Evolutionary conservation across 1,140 invertebrate genomes (phyloP).

Genomic region (Drosophila ercepeae): DNA sequence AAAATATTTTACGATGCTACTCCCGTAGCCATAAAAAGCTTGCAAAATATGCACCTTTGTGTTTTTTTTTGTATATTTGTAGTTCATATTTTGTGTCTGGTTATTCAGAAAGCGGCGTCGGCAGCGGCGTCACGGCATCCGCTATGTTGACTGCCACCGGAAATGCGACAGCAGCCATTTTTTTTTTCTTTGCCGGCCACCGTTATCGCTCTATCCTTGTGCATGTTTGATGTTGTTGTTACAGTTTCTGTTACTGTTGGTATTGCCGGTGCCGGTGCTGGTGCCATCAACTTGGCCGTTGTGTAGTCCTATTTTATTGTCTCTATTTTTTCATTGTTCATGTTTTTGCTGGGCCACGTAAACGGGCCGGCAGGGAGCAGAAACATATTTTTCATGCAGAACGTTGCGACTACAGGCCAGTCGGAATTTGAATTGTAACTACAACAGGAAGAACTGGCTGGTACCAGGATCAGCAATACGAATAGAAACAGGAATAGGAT

Average conservation of each 20-base stretch:
- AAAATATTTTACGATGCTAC: slow-evolving; percentile 9
- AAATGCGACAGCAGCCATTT: slow-evolving; percentile 77
- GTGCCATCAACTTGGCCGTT: slow-evolving; percentile 37
- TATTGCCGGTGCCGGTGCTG: no score
- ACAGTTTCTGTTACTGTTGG: slow-evolving; percentile 7
- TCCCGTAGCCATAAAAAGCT: slow-evolving; percentile 18
- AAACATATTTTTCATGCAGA: slow-evolving; percentile 63
- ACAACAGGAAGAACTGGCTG: slow-evolving; percentile 46
- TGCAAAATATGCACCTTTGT: slow-evolving; percentile 59
- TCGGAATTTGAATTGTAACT: slow-evolving; percentile 66
- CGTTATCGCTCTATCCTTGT: slow-evolving; percentile 19
- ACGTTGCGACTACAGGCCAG: slow-evolving; percentile 21
- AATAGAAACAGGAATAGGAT: slow-evolving; percentile 2
- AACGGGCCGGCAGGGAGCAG: slow-evolving; percentile 24
- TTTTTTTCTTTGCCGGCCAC: slow-evolving; percentile 14
- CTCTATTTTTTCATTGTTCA: slow-evolving; percentile 43
- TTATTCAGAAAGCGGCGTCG: slow-evolving; percentile 64
- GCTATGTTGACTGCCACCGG: slow-evolving; percentile 73
- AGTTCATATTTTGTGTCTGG: slow-evolving; percentile 34
- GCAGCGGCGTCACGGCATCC: slow-evolving; percentile 66
- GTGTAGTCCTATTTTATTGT: slow-evolving; percentile 66
- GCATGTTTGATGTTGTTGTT: slow-evolving; percentile 16
- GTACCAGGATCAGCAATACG: slow-evolving; percentile 28
- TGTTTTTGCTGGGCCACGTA: slow-evolving; percentile 38
- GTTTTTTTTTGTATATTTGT: slow-evolving; percentile 1